Conservation (phyloP, 2,797 vertebrate genomes). For the Danio choprae region DNA sequence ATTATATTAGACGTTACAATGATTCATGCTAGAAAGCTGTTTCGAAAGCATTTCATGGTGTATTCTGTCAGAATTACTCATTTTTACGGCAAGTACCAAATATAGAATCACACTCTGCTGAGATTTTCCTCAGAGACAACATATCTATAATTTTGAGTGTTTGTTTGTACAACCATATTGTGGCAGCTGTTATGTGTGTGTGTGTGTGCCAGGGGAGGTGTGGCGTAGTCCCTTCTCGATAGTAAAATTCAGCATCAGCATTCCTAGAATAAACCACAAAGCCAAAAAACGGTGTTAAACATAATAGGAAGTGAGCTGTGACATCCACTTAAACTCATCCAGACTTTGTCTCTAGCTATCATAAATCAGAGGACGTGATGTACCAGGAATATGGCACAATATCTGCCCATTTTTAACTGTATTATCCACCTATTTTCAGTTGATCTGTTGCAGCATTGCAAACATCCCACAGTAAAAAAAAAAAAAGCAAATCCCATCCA, state of each 20-base stretch:
- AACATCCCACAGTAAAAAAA: conserved; percentile 1
- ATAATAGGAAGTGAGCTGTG: conserved; percentile 29
- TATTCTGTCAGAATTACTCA: not conserved
- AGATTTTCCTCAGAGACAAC: conserved; percentile 22
- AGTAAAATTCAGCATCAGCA: conserved; percentile 38
- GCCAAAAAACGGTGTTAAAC: conserved; percentile 19
- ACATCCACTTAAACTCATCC: conserved; percentile 24
- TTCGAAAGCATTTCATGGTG: not conserved
- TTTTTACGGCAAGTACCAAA: conserved; percentile 9
- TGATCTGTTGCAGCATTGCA: conserved; percentile 24
- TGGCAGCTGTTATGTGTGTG: conserved; percentile 34
- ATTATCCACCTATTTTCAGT: conserved; percentile 38
- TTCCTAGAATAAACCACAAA: conserved; percentile 41
- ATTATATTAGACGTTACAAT: not conserved
- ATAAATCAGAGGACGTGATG: conserved; percentile 29
- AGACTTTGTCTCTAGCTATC: conserved; percentile 4
- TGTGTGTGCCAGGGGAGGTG: conserved; percentile 5
- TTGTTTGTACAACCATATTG: not conserved
- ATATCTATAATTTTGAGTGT: conserved; percentile 20
- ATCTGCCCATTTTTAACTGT: conserved; percentile 10
- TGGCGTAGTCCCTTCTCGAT: conserved; percentile 27
- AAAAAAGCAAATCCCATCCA: conserved; percentile 25
- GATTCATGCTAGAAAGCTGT: not conserved
- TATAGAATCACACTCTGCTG: conserved; percentile 25
- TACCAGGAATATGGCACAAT: conserved; percentile 29